Percentiles rank a stretch among this genome's conserved stretches.
Evolutionary conservation across 2,797 vertebrate species (phyloP).

Genomic region (Gymnoscopelus microlampas): DNA sequence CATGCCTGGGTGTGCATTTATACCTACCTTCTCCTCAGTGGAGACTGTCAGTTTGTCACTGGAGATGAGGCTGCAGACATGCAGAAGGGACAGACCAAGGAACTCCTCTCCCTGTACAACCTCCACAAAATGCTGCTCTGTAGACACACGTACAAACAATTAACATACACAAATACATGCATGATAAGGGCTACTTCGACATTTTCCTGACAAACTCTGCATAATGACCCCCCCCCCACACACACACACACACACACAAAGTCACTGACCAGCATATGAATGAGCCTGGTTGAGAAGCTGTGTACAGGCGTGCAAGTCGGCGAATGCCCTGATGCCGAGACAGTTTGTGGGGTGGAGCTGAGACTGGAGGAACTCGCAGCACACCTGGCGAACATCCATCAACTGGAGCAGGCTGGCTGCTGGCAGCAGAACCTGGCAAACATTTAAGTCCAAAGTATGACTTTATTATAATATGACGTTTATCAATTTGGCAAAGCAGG

Average conservation of each 20-base stretch:
- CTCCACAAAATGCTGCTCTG: constrained; percentile 96
- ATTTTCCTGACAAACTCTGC: neutral
- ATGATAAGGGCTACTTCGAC: too few relatives aligned
- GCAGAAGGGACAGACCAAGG: constrained; percentile 92
- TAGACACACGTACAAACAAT: constrained; percentile 19
- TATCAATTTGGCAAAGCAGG: too few relatives aligned
- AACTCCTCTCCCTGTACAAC: constrained; percentile 97
- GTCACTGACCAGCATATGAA: constrained; percentile 89
- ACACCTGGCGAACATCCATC: constrained; percentile 94
- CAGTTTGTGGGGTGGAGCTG: constrained; percentile 96
- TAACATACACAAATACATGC: constrained; percentile 3
- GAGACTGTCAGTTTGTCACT: constrained; percentile 96
- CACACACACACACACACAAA: neutral
- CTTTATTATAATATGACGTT: too few relatives aligned
- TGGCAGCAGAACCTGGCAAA: constrained; percentile 88
- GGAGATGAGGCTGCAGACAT: constrained; percentile 95
- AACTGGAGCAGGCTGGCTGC: constrained; percentile 93
- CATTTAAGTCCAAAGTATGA: too few relatives aligned
- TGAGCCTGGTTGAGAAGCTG: constrained; percentile 93
- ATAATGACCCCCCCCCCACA: too few relatives aligned
- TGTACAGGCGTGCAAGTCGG: constrained; percentile 92
- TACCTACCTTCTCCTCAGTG: constrained; percentile 93
- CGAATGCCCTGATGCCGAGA: constrained; percentile 94
- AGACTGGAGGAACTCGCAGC: constrained; percentile 95
- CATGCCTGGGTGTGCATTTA: neutral